phyloP scores from a whole-genome alignment of 2,113 vertebrate genomes.

The Plectropomus leopardus region DNA sequence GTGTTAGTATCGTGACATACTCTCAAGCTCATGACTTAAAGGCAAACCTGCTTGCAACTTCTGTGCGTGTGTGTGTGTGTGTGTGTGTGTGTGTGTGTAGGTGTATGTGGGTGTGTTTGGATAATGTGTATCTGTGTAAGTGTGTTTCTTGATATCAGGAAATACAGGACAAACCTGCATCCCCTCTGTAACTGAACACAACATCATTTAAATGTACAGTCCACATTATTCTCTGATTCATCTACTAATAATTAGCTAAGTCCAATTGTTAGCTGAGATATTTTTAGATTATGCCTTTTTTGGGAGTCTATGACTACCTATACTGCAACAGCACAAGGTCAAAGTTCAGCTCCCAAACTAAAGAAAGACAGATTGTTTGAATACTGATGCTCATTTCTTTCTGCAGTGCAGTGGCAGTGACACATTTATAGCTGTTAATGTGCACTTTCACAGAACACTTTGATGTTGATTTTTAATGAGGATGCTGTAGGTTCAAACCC shows the following conservation, averaged over 20 bases:
- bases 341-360: neutral
- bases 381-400: neutral
- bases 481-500: constrained; percentile 4
- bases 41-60: neutral
- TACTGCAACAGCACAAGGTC: neutral
- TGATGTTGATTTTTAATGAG: constrained; percentile 14
- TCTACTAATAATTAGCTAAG: neutral
- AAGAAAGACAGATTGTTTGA: neutral
- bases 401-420: neutral
- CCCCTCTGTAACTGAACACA: neutral
- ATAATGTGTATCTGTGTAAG: neutral
- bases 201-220: neutral
- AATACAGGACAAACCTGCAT: neutral
- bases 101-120: neutral
- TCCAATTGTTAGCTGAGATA: neutral
- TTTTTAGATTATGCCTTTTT: neutral
- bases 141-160: neutral
- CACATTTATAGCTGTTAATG: neutral
- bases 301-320: neutral
- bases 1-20: constrained; percentile 23
- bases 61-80: neutral
- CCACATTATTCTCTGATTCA: neutral
- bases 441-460: constrained; percentile 18
- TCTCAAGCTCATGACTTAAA: neutral
- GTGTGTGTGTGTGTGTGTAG: neutral